Evolutionary conservation across 2,797 vertebrate genomes (phyloP).

Genomic region (Petrocephalus sullivani): DNA sequence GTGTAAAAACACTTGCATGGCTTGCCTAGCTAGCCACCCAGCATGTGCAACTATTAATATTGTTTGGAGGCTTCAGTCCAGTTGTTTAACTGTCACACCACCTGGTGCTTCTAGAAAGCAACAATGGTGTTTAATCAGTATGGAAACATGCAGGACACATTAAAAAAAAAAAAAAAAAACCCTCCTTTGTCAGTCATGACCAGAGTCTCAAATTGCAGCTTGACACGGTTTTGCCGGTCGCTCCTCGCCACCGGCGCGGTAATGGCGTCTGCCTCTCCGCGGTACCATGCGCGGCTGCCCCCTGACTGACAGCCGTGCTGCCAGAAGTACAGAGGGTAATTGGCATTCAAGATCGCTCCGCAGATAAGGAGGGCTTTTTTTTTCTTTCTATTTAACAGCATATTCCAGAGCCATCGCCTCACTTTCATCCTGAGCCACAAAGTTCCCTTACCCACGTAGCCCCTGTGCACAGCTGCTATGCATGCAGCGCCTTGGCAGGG

Average conservation of each 20-base stretch:
- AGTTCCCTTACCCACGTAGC: slow-evolving; percentile 41
- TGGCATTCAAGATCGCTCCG: slow-evolving; percentile 69
- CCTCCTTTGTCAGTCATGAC: slow-evolving; percentile 5
- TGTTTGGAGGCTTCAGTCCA: neutral
- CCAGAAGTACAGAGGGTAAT: slow-evolving; percentile 61
- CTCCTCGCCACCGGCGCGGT: slow-evolving; percentile 38
- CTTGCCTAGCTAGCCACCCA: neutral
- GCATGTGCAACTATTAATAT: neutral
- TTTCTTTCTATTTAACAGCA: slow-evolving; percentile 11
- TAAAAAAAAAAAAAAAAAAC: neutral
- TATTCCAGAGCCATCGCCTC: slow-evolving; percentile 49
- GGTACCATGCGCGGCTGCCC: slow-evolving; percentile 18
- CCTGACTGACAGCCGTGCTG: slow-evolving; percentile 63
- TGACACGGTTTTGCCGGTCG: slow-evolving; percentile 33
- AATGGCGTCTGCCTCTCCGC: slow-evolving; percentile 33
- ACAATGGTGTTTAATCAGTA: neutral
- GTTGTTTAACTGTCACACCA: neutral
- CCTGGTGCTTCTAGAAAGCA: neutral
- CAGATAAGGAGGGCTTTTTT: slow-evolving; percentile 55
- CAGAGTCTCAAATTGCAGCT: slow-evolving; percentile 32
- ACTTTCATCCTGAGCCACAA: slow-evolving; percentile 50
- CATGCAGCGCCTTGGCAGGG: slow-evolving; percentile 61
- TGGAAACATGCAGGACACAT: neutral
- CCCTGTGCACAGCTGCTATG: slow-evolving; percentile 45
- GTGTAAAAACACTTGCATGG: neutral